Conservation (phyloP, 2,113 vertebrate genomes). For the Heterotis niloticus region DNA sequence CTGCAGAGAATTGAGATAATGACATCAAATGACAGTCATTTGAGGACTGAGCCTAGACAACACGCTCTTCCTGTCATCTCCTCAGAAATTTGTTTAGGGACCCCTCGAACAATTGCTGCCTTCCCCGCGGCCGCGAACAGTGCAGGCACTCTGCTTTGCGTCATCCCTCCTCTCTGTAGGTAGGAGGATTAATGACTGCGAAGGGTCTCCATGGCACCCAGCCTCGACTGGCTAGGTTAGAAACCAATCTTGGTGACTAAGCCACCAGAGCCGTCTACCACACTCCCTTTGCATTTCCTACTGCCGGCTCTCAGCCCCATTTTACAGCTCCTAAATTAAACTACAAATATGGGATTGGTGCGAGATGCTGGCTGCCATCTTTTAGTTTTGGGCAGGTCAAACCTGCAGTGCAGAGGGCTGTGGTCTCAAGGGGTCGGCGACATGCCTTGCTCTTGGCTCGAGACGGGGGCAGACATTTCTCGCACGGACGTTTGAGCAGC, state of each 20-base stretch:
- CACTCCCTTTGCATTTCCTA: no score
- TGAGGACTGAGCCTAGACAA: neutral
- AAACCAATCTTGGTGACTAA: neutral
- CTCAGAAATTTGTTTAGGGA: constrained; percentile 17
- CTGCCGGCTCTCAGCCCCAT: neutral
- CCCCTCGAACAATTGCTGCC: neutral
- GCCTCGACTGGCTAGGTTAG: neutral
- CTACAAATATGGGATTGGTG: neutral
- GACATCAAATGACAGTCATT: neutral
- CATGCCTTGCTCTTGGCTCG: neutral
- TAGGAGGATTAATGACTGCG: neutral
- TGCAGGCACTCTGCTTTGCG: neutral
- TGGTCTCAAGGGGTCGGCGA: no score
- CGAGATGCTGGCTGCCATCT: neutral
- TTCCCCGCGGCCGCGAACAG: neutral
- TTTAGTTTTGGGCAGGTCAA: neutral
- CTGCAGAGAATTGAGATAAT: neutral
- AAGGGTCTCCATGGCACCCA: neutral
- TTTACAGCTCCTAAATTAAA: constrained; percentile 1
- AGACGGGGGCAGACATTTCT: neutral
- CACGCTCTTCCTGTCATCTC: constrained; percentile 11
- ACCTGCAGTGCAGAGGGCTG: neutral
- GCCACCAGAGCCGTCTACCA: neutral
- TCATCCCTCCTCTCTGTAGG: neutral
- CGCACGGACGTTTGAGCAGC: neutral